Evolutionary conservation across 1,140 invertebrate species (phyloP).

Genomic region (Zaprionus inermis): DNA sequence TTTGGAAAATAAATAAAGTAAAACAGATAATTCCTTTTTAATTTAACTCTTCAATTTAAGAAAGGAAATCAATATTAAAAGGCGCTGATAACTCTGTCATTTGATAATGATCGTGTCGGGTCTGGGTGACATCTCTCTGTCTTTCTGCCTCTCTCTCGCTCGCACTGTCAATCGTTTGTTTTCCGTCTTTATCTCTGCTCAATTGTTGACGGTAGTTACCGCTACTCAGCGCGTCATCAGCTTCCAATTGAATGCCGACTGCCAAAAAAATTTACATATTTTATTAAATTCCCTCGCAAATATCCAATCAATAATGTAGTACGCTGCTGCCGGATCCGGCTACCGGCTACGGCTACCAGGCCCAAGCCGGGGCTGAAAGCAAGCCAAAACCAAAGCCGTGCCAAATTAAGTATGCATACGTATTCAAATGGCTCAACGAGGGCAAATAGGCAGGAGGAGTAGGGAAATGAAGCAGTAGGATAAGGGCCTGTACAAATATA

Average conservation of each 20-base stretch:
- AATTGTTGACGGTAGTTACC: constrained; percentile 34
- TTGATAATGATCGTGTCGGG: background rate
- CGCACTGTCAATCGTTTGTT: background rate
- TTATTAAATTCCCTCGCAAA: constrained; percentile 80
- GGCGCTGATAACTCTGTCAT: no score
- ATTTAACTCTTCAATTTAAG: no score
- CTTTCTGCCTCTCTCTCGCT: background rate
- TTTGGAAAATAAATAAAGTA: no score
- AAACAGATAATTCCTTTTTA: no score
- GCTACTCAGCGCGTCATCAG: constrained; percentile 26
- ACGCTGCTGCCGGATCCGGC: constrained; percentile 57
- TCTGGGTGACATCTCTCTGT: background rate
- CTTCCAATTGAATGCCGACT: constrained; percentile 61
- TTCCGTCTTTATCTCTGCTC: background rate
- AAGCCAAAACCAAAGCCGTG: constrained; percentile 63
- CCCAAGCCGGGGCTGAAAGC: constrained; percentile 24
- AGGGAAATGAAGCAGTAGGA: background rate
- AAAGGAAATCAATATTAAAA: no score
- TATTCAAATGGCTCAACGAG: constrained; percentile 73
- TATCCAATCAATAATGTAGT: constrained; percentile 82
- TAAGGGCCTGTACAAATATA: constrained; percentile 54
- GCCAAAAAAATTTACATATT: constrained; percentile 74
- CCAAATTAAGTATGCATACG: constrained; percentile 81
- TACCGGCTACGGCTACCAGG: constrained; percentile 7
- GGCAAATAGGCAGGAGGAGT: background rate